A percentile compares a stretch with the other conserved stretches of the same genome.
Conservation (phyloP, 1,140 invertebrate genomes). For the Drosophila lacteicornis region DNA sequence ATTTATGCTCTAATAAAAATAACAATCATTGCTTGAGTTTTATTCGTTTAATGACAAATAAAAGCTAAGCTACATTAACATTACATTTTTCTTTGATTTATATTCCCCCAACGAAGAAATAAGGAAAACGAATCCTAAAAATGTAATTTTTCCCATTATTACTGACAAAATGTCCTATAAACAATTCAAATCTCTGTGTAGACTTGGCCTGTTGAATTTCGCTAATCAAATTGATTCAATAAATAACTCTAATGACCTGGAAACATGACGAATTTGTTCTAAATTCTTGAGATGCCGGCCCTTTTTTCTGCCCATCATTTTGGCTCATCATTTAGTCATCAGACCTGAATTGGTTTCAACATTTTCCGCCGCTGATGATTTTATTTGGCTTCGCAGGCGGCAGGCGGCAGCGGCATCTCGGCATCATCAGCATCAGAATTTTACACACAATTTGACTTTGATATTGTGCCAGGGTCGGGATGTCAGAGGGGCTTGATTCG, state of each 20-base stretch:
- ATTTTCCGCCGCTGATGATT: conserved; percentile 60
- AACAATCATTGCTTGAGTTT: neutral
- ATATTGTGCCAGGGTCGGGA: conserved; percentile 50
- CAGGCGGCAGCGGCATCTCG: no score
- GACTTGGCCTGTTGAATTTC: conserved; percentile 19
- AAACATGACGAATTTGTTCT: conserved; percentile 39
- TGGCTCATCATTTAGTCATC: conserved; percentile 56
- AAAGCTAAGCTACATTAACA: no score
- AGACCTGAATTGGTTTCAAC: conserved; percentile 46
- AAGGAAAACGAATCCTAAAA: neutral
- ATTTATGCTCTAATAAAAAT: neutral
- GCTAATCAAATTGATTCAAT: conserved; percentile 26
- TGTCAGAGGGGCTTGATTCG: conserved; percentile 7
- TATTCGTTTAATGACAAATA: neutral
- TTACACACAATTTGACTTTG: conserved; percentile 75
- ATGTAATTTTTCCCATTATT: neutral
- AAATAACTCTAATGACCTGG: conserved; percentile 52
- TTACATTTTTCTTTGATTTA: no score
- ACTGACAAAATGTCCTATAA: neutral
- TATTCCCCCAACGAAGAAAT: no score
- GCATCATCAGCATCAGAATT: conserved; percentile 41
- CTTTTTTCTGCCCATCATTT: conserved; percentile 29
- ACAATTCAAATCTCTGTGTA: neutral
- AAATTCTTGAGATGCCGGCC: conserved; percentile 20
- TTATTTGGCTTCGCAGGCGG: conserved; percentile 54